These are phyloP conservation scores for Enteromius mattozi DNA, from an alignment of 2,797 vertebrate species.

Conservation along the genomic window DNA sequence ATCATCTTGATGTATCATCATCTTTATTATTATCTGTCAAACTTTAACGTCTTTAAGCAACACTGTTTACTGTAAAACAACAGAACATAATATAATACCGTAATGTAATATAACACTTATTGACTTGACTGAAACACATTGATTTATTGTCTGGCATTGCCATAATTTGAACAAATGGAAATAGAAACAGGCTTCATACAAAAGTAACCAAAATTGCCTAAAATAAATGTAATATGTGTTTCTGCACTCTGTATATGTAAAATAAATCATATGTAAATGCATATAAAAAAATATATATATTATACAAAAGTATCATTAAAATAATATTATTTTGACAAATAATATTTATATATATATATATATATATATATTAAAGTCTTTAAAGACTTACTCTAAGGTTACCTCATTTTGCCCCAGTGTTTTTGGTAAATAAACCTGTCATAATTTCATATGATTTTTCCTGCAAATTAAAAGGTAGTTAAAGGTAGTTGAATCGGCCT, in stretches of 20 bases:
- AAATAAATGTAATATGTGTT: neutral
- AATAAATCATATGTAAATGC: no score
- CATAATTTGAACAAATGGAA: neutral
- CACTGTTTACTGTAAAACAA: neutral
- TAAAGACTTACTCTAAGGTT: neutral
- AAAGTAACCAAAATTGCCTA: neutral
- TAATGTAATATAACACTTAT: neutral
- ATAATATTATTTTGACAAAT: neutral
- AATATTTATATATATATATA: no score
- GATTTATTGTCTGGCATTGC: neutral
- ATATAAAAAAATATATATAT: no score
- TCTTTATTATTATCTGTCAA: constrained; percentile 16
- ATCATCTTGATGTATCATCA: constrained; percentile 18
- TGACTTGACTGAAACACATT: neutral
- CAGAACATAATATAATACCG: neutral
- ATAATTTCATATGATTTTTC: neutral
- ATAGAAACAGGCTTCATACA: neutral
- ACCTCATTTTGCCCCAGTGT: neutral
- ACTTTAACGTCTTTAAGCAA: neutral
- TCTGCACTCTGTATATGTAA: no score
- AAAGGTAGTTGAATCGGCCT: neutral
- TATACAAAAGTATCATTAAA: neutral
- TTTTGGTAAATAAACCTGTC: neutral
- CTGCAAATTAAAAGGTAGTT: neutral
- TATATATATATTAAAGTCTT: neutral